Evolutionary conservation across 2,113 vertebrate genomes (phyloP), one percentile per base, ranked within the genome.

Genomic region (Poecilia latipinna): DNA sequence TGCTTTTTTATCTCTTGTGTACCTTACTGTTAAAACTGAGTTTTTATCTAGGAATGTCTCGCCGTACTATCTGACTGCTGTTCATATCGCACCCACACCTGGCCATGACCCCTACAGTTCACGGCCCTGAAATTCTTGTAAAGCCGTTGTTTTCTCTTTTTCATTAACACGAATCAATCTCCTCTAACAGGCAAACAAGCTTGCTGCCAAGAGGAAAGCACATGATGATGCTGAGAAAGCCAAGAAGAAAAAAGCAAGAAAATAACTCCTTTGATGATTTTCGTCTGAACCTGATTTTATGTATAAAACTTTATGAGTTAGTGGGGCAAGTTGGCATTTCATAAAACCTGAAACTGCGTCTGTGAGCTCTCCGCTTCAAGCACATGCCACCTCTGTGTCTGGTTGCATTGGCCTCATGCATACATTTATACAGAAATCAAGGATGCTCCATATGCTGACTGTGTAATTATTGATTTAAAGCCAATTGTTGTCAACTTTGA

Each of bases 131-230:
- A 73, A 74, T 70, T 13, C 12, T 42, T 60, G 8, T 73, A 60
- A 65, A 63, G 12, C 33, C 3, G 11, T 13, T 39, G 61, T 39
- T 24, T 35, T 67, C 15, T 42, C 22, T 26, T 65, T 42, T 80
- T 37, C 19, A 88, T 92, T 86, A 89, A 89, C 78, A 74, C 2
- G 12, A 35, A 82, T 70, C 39, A 48, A 69, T 82, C 42, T 65
- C 74, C 28, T 70, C 33, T 85, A 22, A 42, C 91, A 99, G 98
- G 97, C 95, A 0, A 99, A 97, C 89, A 99, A 99, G 83, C 94
- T 99, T 0, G 92, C 97, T 0, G 95, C 95, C 0, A 99, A 99
- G 92, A 96, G 98, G 79, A 99, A 98, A 87, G 97, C 96, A 51
- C 94, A 97, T 0, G 97, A 99, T 0, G 94, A 95, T 0, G 91